Evolutionary conservation across 2,888 invertebrate species (phyloP).

Genomic region (Nephrocerus scutellatus): DNA sequence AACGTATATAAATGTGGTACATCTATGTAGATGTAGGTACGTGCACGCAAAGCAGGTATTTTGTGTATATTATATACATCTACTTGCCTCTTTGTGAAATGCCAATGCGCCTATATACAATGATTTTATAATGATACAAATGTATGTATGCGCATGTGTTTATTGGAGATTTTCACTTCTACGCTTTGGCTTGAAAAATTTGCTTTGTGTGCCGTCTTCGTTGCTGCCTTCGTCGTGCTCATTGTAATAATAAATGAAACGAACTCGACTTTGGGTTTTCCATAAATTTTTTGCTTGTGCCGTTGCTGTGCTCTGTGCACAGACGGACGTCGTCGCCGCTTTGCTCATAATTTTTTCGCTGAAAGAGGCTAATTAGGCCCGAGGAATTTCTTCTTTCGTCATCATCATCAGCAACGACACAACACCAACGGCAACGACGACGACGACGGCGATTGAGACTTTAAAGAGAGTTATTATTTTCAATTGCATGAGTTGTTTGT

Average conservation of each 20-base stretch:
- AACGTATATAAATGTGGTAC: conserved; percentile 37
- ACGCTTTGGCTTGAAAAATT: too few species aligned
- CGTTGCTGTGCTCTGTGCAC: conserved; percentile 3
- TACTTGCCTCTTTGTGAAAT: neutral
- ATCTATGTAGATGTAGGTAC: neutral
- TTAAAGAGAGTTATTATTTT: too few species aligned
- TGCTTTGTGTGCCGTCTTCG: neutral
- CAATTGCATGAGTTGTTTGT: too few species aligned
- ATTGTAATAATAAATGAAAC: conserved; percentile 13
- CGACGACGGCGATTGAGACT: conserved; percentile 5
- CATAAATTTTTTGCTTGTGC: conserved; percentile 8
- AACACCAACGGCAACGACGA: conserved; percentile 6
- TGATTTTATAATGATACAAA: conserved; percentile 1
- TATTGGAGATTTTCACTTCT: too few species aligned
- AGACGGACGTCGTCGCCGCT: conserved; percentile 6
- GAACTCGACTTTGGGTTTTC: neutral
- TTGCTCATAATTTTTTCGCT: conserved; percentile 36
- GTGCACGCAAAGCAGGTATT: too few species aligned
- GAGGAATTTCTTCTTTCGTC: conserved; percentile 34
- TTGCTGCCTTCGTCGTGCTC: conserved; percentile 38
- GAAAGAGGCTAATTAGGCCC: conserved; percentile 40
- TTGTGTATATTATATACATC: too few species aligned
- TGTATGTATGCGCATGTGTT: neutral
- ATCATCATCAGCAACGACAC: conserved; percentile 1
- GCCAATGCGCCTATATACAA: neutral